These are phyloP conservation scores for Acleris sparsana DNA, from an alignment of 2,888 invertebrate genomes.

Conservation along the genomic window DNA sequence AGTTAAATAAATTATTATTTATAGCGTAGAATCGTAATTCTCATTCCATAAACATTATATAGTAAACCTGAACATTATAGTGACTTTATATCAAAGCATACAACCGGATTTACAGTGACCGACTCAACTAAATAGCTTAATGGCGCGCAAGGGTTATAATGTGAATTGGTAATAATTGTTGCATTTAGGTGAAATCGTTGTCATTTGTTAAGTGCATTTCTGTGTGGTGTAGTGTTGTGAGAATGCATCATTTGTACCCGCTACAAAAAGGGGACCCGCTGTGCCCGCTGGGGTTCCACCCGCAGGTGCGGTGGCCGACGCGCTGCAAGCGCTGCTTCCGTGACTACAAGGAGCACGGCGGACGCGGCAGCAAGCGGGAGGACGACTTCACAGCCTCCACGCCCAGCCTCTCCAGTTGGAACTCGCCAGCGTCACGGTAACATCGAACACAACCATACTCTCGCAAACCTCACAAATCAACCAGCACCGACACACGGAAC, in stretches of 20 bases:
- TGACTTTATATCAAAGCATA: constrained; percentile 3
- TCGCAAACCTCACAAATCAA: not conserved
- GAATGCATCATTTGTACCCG: constrained; percentile 90
- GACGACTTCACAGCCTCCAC: constrained; percentile 89
- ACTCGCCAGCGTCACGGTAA: constrained; percentile 84
- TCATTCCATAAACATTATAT: constrained; percentile 76
- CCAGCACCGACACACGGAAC: not conserved
- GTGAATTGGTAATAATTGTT: constrained; percentile 53
- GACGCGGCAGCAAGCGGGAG: constrained; percentile 87
- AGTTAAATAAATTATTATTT: constrained; percentile 75
- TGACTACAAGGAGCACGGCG: constrained; percentile 95
- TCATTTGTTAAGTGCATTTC: constrained; percentile 78
- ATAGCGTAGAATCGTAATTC: constrained; percentile 74
- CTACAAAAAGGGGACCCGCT: constrained; percentile 93
- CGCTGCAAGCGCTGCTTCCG: constrained; percentile 96
- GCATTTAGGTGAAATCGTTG: constrained; percentile 72
- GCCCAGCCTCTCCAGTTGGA: constrained; percentile 88
- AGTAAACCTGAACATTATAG: constrained; percentile 35
- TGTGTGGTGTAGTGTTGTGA: constrained; percentile 54
- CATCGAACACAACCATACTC: too few relatives aligned
- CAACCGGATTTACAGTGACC: constrained; percentile 26
- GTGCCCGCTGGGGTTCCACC: constrained; percentile 96
- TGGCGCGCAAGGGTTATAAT: constrained; percentile 48
- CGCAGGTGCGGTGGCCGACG: constrained; percentile 96
- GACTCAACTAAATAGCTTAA: constrained; percentile 27